Evolutionary conservation across 2,888 invertebrate species (phyloP), one percentile per base, ranked within the genome.

Genomic region (Unio delphinus): DNA sequence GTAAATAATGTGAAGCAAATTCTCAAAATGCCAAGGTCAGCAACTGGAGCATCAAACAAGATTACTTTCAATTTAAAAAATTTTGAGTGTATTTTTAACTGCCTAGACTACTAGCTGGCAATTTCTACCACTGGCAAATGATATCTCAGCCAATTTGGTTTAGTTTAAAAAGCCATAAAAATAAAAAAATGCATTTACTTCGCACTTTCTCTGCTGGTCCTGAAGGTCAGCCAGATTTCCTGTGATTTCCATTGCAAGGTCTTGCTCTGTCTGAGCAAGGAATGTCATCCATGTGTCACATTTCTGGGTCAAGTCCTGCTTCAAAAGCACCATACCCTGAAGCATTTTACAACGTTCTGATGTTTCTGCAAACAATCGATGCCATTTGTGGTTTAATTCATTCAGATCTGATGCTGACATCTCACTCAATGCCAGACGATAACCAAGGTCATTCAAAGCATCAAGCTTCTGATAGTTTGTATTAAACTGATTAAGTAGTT

Each of bases 221-320:
- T 80, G 66, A 1, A 89, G 85, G 55, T 82, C 85, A 45, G 82
- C 70, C n/a, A 88, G 81, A 71, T 85, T 86, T 7, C 86, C 86
- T 57, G 85, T 83, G 11, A 88, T 80, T 45, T 85, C 84, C 1
- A 76, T 80, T 17, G 86, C 79, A 60, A 89, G 81, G 64, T 86
- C 86, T 54, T 83, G 75, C 76, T 89, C 88, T 0, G 86, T 85
- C 73, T 84, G 80, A 18, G 85, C 84, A 56, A 89, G 79, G 84
- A 88, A 88, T 0, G 80, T 76, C 84, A 87, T 84, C 89, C 89
- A 89, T 23, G 83, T 82, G 55, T 86, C 81, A 76, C 88, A 89
- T 72, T 89, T 89, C 65, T 86, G 76, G 4, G 82, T 82, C 77
- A 89, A 89, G 79, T 87, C 86, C 69, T 88, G 88, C 55, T 86